Evolutionary conservation across 2,797 vertebrate species (phyloP).

Genomic region (Clarias fuscus): DNA sequence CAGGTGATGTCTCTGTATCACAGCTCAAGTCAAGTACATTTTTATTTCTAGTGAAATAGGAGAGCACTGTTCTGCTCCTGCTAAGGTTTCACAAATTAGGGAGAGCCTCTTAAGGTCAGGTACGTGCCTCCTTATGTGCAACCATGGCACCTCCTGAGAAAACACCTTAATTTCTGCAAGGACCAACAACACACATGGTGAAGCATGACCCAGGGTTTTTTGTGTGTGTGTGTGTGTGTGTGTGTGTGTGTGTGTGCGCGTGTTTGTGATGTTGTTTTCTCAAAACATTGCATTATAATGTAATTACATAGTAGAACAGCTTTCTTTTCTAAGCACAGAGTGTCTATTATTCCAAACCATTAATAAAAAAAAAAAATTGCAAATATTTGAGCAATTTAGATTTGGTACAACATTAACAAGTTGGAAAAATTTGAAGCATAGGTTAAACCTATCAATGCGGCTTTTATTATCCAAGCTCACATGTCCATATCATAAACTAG

Average conservation of each 20-base stretch:
- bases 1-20: constrained; percentile 60
- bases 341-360: not conserved
- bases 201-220: constrained; percentile 1
- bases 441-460: not conserved
- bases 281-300: not conserved
- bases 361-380: no score
- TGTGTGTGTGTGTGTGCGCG: no score
- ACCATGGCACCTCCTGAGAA: constrained; percentile 28
- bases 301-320: not conserved
- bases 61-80: constrained; percentile 41
- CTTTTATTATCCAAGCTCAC: not conserved
- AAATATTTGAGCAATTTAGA: no score
- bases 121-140: constrained; percentile 47
- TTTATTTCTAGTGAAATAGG: constrained; percentile 68
- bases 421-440: not conserved
- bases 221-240: no score
- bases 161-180: constrained; percentile 36
- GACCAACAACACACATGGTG: constrained; percentile 31
- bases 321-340: not conserved
- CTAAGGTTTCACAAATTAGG: constrained; percentile 64
- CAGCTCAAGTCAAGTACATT: constrained; percentile 67
- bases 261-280: not conserved
- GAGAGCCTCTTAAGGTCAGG: constrained; percentile 58
- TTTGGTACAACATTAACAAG: no score
- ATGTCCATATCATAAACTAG: not conserved